Evolutionary conservation across 2,113 vertebrate species (phyloP), one percentile per base, ranked within the genome.

Genomic region (Passer montanus): DNA sequence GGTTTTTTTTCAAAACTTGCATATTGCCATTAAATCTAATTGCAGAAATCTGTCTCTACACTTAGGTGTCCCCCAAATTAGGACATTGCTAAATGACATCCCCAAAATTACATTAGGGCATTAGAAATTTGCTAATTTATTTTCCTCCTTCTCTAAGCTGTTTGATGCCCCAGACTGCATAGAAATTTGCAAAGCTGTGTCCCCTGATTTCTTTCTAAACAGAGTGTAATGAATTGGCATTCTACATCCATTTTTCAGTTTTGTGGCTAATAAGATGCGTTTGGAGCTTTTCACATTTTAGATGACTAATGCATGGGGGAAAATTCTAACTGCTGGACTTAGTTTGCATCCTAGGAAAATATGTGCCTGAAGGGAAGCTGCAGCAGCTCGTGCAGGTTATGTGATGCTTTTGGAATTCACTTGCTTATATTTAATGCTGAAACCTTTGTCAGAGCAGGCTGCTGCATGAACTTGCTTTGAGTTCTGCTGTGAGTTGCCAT

Each of bases 381-480:
- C 87, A 78, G 88, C 72, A 88, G 76, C 56, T 74, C 9, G 15
- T 15, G 37, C 67, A 28, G 46, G 86, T 87, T 92, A 58, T 1
- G 0, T 1, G 24, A n/a, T 58, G 70, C 1, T 82, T 66, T 66
- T 82, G 92, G 91, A 92, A 94, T 93, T 84, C 58, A 76, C 33
- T 74, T 89, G 91, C 76, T 90, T 22, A 33, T 62, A 76, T 60
- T 58, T 92, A 89, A 37, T 81, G 18, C 56, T 39, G 64, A 63
- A 91, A 67, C 13, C 63, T 86, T 59, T 93, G 44, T 72, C 68
- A 75, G 84, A 79, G 39, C 90, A 94, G 94, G 68, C 78, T 86
- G 82, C 92, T 94, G 85, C 80, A 46, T 49, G 68, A 67, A 56
- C 6, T n/a, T 74, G 81, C 82, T 96, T 93, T 1, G 20, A 43